phyloP scores from a whole-genome alignment of 2,797 vertebrate species.

The Gallinago nigripennis region DNA sequence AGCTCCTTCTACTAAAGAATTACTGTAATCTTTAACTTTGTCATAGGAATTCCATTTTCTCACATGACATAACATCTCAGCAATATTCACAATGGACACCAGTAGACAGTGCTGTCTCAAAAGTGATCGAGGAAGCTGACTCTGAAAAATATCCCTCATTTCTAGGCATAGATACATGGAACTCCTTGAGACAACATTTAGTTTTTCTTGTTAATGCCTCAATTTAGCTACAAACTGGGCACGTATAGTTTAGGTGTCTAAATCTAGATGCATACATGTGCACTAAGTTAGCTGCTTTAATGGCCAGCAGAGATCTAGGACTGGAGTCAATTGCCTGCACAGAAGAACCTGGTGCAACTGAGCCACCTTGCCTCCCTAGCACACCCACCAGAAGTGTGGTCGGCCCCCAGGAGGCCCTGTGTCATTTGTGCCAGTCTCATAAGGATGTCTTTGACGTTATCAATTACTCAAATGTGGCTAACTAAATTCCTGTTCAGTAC shows the following conservation, averaged over 20 bases:
- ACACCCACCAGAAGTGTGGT: not conserved
- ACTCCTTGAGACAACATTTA: not conserved
- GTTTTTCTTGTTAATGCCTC: not conserved
- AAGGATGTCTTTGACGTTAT: not conserved
- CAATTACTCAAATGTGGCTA: not conserved
- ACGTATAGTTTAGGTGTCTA: not conserved
- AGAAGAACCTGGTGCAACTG: not conserved
- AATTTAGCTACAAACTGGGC: not conserved
- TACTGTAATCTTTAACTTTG: not conserved
- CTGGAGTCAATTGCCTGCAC: rapidly evolving
- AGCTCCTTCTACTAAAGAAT: not conserved
- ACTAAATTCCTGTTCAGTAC: not conserved
- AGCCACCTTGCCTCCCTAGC: not conserved
- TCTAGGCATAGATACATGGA: not conserved
- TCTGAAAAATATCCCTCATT: not conserved
- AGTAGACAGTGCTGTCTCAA: not conserved
- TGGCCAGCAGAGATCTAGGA: not conserved
- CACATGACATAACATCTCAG: not conserved
- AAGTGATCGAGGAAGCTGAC: not conserved
- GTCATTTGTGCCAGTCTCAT: not conserved
- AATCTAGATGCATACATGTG: not conserved
- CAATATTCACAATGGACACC: not conserved
- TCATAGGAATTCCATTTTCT: not conserved
- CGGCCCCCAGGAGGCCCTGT: not conserved
- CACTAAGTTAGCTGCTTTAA: not conserved